These are phyloP conservation scores for Noctua comes DNA, from an alignment of 2,888 invertebrate species.

Conservation along the genomic window DNA sequence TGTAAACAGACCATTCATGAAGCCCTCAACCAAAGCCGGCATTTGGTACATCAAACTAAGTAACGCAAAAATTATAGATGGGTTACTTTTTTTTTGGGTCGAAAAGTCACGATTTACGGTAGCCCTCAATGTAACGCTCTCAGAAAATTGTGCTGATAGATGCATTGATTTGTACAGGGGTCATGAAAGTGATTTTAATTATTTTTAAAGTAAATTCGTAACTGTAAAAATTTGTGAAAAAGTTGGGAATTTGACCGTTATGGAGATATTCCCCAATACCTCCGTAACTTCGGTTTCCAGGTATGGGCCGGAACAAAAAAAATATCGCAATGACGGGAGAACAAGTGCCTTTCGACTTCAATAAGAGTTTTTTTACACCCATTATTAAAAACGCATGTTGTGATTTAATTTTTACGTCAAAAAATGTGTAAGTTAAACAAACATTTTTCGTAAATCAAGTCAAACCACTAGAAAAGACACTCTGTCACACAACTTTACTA, in stretches of 20 bases:
- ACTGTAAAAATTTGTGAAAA: too few relatives aligned
- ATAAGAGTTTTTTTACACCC: not conserved
- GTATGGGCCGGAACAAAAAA: not conserved
- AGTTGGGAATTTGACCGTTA: not conserved
- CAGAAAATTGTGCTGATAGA: not conserved
- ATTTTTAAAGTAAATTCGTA: too few relatives aligned
- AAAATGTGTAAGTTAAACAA: not conserved
- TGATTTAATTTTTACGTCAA: too few relatives aligned
- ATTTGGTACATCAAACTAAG: too few relatives aligned
- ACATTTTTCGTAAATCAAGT: not conserved
- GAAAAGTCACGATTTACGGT: not conserved
- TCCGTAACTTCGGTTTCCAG: not conserved
- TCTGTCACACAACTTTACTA: slow-evolving; percentile 15
- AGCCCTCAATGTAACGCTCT: not conserved
- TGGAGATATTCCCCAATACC: too few relatives aligned
- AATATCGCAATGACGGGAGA: not conserved
- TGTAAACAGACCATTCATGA: not conserved
- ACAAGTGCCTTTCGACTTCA: not conserved
- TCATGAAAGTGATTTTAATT: too few relatives aligned
- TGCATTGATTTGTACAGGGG: not conserved
- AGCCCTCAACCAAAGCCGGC: not conserved
- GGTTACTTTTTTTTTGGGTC: not conserved
- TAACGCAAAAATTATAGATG: too few relatives aligned
- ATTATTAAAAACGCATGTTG: not conserved
- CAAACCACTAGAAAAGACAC: not conserved